Conservation (phyloP, 2,888 invertebrate genomes). For the Cheilosia grossa region DNA sequence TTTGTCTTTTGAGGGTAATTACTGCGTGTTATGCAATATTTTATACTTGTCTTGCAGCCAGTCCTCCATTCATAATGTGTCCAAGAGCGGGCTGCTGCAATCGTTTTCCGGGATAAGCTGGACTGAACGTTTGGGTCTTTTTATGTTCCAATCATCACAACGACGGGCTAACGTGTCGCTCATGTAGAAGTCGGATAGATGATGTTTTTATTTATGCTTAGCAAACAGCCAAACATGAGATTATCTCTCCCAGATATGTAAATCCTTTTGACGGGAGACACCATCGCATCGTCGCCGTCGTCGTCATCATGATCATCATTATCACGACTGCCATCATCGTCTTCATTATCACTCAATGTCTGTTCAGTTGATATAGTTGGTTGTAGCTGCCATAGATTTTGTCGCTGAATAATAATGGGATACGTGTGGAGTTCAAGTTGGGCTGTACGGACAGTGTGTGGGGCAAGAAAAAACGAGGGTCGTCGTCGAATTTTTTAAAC, state of each 20-base stretch:
- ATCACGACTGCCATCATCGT: conserved; percentile 5
- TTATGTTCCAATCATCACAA: conserved; percentile 29
- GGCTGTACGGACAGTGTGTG: conserved; percentile 14
- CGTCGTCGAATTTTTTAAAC: too few relatives aligned
- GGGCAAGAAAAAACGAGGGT: neutral
- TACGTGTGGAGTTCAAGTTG: conserved; percentile 2
- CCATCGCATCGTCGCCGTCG: conserved; percentile 6
- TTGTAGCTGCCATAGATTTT: conserved; percentile 23
- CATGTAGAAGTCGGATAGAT: conserved; percentile 48
- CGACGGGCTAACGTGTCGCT: conserved; percentile 26
- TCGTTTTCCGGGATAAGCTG: conserved; percentile 57
- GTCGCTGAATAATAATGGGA: conserved; percentile 51
- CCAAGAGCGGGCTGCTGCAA: conserved; percentile 8
- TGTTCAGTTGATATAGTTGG: conserved; percentile 8
- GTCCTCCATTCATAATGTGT: conserved; percentile 36
- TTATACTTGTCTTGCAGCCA: conserved; percentile 22
- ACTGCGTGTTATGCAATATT: conserved; percentile 69
- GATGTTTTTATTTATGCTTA: conserved; percentile 67
- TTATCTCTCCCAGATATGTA: conserved; percentile 36
- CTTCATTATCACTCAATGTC: conserved; percentile 6
- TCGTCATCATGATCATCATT: neutral
- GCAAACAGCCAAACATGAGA: conserved; percentile 50
- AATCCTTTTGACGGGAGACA: conserved; percentile 43
- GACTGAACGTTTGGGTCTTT: conserved; percentile 6
- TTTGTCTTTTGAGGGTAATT: conserved; percentile 68